A percentile compares a stretch with the other conserved stretches of the same genome.
phyloP scores from a whole-genome alignment of 2,113 vertebrate genomes.

The Raja brachyura region DNA sequence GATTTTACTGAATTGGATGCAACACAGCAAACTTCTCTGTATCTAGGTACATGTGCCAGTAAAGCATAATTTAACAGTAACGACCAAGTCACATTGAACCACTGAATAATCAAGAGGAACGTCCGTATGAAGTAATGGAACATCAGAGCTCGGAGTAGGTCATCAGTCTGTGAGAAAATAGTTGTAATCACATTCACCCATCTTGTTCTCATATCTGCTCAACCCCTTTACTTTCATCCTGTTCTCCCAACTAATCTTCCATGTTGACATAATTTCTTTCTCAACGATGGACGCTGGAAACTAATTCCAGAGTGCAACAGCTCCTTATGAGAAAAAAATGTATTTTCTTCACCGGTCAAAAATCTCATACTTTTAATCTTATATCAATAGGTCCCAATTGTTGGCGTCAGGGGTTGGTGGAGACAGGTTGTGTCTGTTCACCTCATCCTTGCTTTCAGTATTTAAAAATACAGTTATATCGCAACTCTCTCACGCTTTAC shows the following conservation, averaged over 20 bases:
- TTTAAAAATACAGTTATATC: neutral
- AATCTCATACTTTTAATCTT: neutral
- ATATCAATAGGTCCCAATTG: neutral
- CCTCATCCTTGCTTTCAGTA: neutral
- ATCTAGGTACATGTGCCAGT: too few relatives aligned
- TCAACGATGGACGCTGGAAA: neutral
- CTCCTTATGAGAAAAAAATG: neutral
- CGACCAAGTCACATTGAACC: too few relatives aligned
- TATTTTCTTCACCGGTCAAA: neutral
- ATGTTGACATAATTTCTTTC: neutral
- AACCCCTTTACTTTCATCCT: neutral
- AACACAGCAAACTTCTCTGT: too few relatives aligned
- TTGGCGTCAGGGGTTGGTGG: neutral
- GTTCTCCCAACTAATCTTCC: neutral
- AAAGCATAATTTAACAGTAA: too few relatives aligned
- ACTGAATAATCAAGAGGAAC: neutral
- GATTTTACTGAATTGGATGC: too few relatives aligned
- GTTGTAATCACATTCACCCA: neutral
- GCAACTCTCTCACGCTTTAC: too few relatives aligned
- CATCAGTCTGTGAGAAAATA: neutral
- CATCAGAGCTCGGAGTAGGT: neutral
- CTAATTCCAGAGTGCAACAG: neutral
- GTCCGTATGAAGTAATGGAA: neutral
- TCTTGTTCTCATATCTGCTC: neutral
- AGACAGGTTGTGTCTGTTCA: neutral